Conservation (phyloP, 37 sponge, comb jelly and placozoan species). For the Amphimedon queenslandica region DNA sequence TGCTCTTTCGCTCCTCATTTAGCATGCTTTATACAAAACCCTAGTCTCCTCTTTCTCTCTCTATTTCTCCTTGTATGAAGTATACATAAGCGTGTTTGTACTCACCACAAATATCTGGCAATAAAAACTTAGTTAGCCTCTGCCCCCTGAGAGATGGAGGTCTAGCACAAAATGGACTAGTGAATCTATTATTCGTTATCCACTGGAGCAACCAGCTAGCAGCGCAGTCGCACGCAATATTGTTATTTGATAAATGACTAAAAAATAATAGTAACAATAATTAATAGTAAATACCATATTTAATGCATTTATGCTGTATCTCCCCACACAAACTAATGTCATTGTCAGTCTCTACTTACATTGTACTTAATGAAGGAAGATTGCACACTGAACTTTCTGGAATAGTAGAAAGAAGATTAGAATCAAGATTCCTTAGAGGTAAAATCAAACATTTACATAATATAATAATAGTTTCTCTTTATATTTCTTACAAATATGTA, state of each 20-base stretch:
- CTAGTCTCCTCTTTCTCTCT: too few relatives aligned
- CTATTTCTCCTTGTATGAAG: too few relatives aligned
- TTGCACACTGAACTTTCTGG: not conserved
- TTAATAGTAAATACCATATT: too few relatives aligned
- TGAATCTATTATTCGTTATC: not conserved
- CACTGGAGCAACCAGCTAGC: constrained; percentile 27
- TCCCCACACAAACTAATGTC: too few relatives aligned
- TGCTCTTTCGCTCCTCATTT: too few relatives aligned
- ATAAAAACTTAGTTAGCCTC: constrained; percentile 2
- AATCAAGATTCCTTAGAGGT: not conserved
- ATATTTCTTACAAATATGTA: constrained; percentile 20
- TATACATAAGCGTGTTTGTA: too few relatives aligned
- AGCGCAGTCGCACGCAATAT: constrained; percentile 30
- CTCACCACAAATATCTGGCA: constrained; percentile 42
- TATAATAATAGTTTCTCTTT: not conserved
- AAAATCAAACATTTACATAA: not conserved
- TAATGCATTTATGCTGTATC: too few relatives aligned
- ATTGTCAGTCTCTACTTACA: constrained; percentile 3
- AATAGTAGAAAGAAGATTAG: constrained; percentile 6
- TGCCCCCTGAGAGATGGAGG: constrained; percentile 14
- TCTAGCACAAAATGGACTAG: constrained; percentile 27
- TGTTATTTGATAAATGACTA: constrained; percentile 33
- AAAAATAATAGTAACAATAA: not conserved
- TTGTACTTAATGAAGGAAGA: not conserved
- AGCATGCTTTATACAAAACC: too few relatives aligned